Conservation (phyloP, 2,797 vertebrate genomes). For the Acanthornis magna region DNA sequence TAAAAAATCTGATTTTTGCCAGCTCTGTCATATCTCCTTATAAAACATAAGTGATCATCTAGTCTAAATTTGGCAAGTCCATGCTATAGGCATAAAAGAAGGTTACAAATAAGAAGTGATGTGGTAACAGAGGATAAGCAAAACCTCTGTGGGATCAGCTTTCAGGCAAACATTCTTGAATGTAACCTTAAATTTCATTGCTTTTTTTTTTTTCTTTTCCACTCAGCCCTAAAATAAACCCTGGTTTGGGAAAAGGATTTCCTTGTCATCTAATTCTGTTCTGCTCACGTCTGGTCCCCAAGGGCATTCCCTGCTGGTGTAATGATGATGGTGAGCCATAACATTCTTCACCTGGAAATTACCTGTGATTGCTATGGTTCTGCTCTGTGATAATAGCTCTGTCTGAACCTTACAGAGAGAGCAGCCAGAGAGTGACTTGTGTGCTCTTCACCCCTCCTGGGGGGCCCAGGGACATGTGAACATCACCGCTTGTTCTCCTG, state of each 20-base stretch:
- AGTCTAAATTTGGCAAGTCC: not conserved
- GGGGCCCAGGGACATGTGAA: not conserved
- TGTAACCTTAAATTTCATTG: not conserved
- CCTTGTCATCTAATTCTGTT: not conserved
- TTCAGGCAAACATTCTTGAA: not conserved
- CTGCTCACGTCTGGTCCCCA: rapidly evolving
- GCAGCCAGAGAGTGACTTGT: not conserved
- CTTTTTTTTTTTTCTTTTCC: not conserved
- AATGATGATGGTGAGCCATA: not conserved
- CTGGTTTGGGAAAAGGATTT: not conserved
- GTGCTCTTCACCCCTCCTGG: not conserved
- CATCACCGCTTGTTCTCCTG: not conserved
- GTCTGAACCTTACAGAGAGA: not conserved
- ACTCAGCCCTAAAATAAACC: not conserved
- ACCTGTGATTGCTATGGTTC: not conserved
- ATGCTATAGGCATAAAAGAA: not conserved
- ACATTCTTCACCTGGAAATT: not conserved
- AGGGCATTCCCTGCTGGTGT: not conserved
- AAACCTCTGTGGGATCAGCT: not conserved
- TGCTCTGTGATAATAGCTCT: not conserved
- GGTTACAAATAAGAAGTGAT: not conserved
- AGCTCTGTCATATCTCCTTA: not conserved
- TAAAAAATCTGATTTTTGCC: not conserved
- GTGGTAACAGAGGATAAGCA: not conserved
- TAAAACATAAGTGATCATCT: not conserved